Percentiles rank a stretch among this genome's conserved stretches.
phyloP scores from a whole-genome alignment of 2,888 invertebrate species.

The Macaria notata region DNA sequence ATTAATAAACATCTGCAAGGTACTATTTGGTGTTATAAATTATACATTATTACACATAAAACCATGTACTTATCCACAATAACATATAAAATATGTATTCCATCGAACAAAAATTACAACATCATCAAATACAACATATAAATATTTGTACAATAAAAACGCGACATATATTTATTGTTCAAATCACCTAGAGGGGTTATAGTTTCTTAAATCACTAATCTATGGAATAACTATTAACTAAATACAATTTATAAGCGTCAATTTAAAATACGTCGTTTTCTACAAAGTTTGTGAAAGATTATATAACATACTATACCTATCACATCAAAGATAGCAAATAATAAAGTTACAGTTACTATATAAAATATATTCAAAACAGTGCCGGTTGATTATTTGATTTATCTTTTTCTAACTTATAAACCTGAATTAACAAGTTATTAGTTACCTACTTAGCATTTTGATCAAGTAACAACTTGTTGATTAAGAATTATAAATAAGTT shows the following conservation, averaged over 20 bases:
- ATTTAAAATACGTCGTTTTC: conserved; percentile 51
- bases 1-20: conserved; percentile 67
- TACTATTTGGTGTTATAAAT: conserved; percentile 78
- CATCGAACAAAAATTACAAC: conserved; percentile 39
- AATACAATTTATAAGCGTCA: conserved; percentile 57
- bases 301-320: conserved; percentile 35
- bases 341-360: too few relatives aligned
- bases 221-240: conserved; percentile 57
- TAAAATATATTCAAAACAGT: too few relatives aligned
- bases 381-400: too few relatives aligned
- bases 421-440: too few relatives aligned
- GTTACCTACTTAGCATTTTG: too few relatives aligned
- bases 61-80: conserved; percentile 52
- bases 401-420: too few relatives aligned
- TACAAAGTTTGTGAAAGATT: conserved; percentile 46
- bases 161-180: conserved; percentile 60
- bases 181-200: conserved; percentile 58
- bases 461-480: too few relatives aligned
- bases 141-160: conserved; percentile 44
- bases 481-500: too few relatives aligned
- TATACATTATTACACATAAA: conserved; percentile 63
- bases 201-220: conserved; percentile 48
- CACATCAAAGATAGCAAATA: too few relatives aligned
- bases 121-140: conserved; percentile 39
- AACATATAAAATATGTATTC: conserved; percentile 38